Evolutionary conservation across 2,113 vertebrate genomes (phyloP).

Genomic region (Balaenoptera acutorostrata): DNA sequence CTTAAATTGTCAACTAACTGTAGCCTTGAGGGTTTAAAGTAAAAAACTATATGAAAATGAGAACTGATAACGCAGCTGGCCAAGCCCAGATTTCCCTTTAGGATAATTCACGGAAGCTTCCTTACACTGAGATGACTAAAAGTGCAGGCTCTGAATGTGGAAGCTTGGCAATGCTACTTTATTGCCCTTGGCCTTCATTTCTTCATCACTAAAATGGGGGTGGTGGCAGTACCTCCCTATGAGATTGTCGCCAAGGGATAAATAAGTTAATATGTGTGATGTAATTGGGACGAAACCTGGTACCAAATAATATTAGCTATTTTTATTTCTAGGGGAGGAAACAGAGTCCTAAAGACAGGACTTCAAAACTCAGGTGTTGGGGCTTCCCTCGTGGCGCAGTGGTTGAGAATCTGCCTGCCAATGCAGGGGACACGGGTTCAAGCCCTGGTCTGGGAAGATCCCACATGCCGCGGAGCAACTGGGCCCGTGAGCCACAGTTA

Average conservation of each 20-base stretch:
- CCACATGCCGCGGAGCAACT: too few relatives aligned
- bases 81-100: neutral
- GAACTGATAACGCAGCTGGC: neutral
- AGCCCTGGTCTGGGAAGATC: too few relatives aligned
- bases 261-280: neutral
- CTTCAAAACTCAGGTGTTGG: neutral
- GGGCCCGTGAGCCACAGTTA: too few relatives aligned
- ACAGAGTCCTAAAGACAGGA: neutral
- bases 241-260: neutral
- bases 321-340: neutral
- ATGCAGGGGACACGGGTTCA: too few relatives aligned
- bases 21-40: neutral
- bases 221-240: too few relatives aligned
- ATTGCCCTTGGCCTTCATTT: neutral
- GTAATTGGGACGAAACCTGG: neutral
- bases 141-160: neutral
- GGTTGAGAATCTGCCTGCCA: too few relatives aligned
- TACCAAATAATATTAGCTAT: neutral
- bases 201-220: neutral
- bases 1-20: neutral
- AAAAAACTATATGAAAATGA: neutral
- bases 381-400: too few relatives aligned
- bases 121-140: neutral
- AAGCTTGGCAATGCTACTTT: too few relatives aligned
- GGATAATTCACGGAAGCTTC: neutral